These are phyloP conservation scores for Caenorhabditis drosophilae DNA, from an alignment of 2,888 invertebrate species.

Conservation along the genomic window DNA sequence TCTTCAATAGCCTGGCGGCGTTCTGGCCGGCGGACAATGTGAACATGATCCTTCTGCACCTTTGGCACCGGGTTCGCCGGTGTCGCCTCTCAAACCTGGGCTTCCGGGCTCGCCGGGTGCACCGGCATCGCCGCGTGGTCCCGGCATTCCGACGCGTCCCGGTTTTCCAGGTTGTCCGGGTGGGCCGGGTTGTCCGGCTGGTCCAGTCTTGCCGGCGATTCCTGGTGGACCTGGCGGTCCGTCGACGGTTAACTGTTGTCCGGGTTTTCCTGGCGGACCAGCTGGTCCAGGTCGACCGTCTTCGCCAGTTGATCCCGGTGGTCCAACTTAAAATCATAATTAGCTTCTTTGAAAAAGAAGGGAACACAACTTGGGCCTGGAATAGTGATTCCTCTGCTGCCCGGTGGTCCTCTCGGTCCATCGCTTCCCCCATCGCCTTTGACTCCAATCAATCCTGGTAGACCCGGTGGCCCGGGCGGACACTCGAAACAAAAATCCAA, in stretches of 20 bases:
- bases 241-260: conserved; percentile 12
- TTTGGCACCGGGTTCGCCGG: conserved; percentile 3
- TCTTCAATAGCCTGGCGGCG: conserved; percentile 22
- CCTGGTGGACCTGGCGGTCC: conserved; percentile 21
- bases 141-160: conserved; percentile 12
- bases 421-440: conserved; percentile 3
- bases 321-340: conserved; percentile 10
- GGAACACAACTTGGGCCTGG: conserved; percentile 17
- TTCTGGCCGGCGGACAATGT: conserved; percentile 23
- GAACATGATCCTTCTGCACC: conserved; percentile 17
- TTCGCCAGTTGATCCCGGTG: conserved; percentile 14
- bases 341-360: background rate
- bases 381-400: conserved; percentile 4
- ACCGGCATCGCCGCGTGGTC: conserved; percentile 16
- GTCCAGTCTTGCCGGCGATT: conserved; percentile 5
- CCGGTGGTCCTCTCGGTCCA: conserved; percentile 6
- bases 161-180: conserved; percentile 11
- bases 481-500: conserved; percentile 27
- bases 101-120: background rate
- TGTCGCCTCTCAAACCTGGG: conserved; percentile 1
- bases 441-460: conserved; percentile 10
- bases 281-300: conserved; percentile 6
- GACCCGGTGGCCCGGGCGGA: conserved; percentile 12
- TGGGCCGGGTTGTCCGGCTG: conserved; percentile 1
- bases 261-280: conserved; percentile 5